These are phyloP conservation scores for Flexamia atlantica DNA, from an alignment of 2,888 invertebrate genomes.

Conservation along the genomic window DNA sequence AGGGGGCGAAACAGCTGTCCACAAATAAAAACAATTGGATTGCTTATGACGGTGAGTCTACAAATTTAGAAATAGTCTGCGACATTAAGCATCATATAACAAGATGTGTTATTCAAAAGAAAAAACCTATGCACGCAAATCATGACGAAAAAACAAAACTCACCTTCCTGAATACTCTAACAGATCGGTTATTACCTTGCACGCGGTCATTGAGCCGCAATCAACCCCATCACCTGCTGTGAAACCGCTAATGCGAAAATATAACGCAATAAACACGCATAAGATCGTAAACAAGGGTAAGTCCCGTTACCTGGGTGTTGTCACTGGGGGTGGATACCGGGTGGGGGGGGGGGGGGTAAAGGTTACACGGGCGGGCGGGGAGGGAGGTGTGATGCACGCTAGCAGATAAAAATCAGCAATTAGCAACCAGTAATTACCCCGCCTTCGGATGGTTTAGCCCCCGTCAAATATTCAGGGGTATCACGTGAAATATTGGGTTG, in stretches of 20 bases:
- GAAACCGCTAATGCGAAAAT: background rate
- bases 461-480: slow-evolving; percentile 60
- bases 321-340: slow-evolving; percentile 29
- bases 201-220: too few species aligned
- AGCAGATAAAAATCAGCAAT: slow-evolving; percentile 62
- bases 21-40: too few species aligned
- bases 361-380: slow-evolving; percentile 21
- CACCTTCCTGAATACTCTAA: too few species aligned
- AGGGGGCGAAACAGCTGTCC: too few species aligned
- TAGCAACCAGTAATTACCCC: slow-evolving; percentile 61
- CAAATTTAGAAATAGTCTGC: too few species aligned
- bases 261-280: slow-evolving; percentile 32
- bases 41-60: too few species aligned
- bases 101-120: too few species aligned
- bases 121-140: too few species aligned
- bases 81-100: too few species aligned
- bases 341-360: slow-evolving; percentile 1
- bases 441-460: slow-evolving; percentile 58
- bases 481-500: slow-evolving; percentile 35
- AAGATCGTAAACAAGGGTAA: slow-evolving; percentile 45
- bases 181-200: too few species aligned
- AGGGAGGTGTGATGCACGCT: slow-evolving; percentile 45
- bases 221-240: background rate
- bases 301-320: slow-evolving; percentile 26
- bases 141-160: too few species aligned